A percentile compares a stretch with the other conserved stretches of the same genome.
phyloP scores from a whole-genome alignment of 1,140 invertebrate species.

The Lanistes nyassanus region DNA sequence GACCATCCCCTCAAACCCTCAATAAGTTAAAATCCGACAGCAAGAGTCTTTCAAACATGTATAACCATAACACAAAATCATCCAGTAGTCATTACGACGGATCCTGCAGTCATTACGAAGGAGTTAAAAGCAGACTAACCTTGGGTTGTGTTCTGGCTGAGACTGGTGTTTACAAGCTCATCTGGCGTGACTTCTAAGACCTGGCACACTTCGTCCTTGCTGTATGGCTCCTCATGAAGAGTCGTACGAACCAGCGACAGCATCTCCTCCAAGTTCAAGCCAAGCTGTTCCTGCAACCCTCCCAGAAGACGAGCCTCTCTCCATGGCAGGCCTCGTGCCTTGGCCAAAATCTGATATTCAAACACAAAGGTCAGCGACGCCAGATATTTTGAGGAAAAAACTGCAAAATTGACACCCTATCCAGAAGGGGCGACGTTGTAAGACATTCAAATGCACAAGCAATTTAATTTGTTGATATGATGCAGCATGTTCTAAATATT shows the following conservation, averaged over 20 bases:
- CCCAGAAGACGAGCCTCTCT: slow-evolving; percentile 72
- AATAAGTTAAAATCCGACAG: too few relatives aligned
- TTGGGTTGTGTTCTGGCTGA: slow-evolving; percentile 77
- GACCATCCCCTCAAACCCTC: too few relatives aligned
- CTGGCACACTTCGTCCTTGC: slow-evolving; percentile 78
- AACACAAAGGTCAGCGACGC: neutral
- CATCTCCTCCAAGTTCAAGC: slow-evolving; percentile 77
- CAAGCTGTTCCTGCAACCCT: slow-evolving; percentile 77
- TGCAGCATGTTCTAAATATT: too few relatives aligned
- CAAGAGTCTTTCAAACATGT: too few relatives aligned
- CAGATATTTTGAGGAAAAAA: neutral
- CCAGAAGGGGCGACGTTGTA: neutral
- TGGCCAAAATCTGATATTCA: slow-evolving; percentile 76
- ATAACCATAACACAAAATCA: too few relatives aligned
- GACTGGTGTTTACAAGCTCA: slow-evolving; percentile 74
- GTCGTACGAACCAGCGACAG: slow-evolving; percentile 73
- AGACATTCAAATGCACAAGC: neutral
- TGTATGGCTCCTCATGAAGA: slow-evolving; percentile 80
- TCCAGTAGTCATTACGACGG: too few relatives aligned
- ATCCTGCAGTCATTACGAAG: too few relatives aligned
- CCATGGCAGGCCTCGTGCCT: slow-evolving; percentile 75
- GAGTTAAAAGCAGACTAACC: slow-evolving; percentile 39
- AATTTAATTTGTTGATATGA: too few relatives aligned
- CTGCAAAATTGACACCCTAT: neutral
- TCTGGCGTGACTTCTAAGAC: slow-evolving; percentile 74